Evolutionary conservation across 2,797 vertebrate genomes (phyloP), one percentile per base, ranked within the genome.

Genomic region (Allobates femoralis): DNA sequence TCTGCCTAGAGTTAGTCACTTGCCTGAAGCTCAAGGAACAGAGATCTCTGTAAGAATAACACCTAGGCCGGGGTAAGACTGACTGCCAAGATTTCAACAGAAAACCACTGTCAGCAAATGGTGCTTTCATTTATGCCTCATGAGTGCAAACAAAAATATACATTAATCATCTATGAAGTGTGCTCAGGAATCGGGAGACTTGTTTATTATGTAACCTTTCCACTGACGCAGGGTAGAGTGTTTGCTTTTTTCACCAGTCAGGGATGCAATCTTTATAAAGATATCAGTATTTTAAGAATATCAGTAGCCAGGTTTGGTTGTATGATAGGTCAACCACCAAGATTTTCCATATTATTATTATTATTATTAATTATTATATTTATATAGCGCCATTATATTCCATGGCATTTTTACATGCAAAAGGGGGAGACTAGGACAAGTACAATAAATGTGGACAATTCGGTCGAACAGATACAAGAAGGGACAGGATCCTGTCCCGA

Each of bases 101-200:
- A 90, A 90, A 85, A 6, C 18, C 23, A 89, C 75, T 79, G 83
- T 85, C 89, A 86, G 83, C 51, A 79, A 89, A 88, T 78, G 69
- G 23, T 51, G 66, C 51, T 51, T 53, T 71, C 75, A 88, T 89
- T 71, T 71, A 76, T 32, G 81, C 90, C 89, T 55, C 62, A 80
- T 46, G 56, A 76, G 64, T 87, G 89, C 87, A 88, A 90, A 89
- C 89, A 80, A 87, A 90, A 86, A 83, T 79, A 83, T 56, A 79
- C 58, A 87, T 23, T 46, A 58, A 80, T 81, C 28, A 84, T 85
- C 77, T 89, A 85, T 87, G 53, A 90, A 69, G 58, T 88, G 56
- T 28, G 89, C 88, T 86, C 55, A 81, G 58, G 62, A 87, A 73
- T 53, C 89, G 41, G 67, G 77, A 89, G 79, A 0, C 86, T 55